These are phyloP conservation scores for Drosophila nebulosa DNA, from an alignment of 1,140 invertebrate genomes.

Conservation along the genomic window DNA sequence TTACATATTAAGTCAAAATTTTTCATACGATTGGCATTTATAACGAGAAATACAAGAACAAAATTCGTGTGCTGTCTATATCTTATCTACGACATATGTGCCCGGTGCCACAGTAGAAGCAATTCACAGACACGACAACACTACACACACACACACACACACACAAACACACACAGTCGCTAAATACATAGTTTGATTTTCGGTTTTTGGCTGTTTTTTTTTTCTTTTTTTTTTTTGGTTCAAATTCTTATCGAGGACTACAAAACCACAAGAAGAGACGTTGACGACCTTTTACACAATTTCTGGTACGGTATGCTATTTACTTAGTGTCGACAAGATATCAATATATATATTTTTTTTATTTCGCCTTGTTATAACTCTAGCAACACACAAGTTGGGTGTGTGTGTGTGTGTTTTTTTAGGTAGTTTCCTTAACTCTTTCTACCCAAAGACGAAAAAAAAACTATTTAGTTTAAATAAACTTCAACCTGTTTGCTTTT, in stretches of 20 bases:
- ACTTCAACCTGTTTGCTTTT: conserved; percentile 43
- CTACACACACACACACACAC: conserved; percentile 19
- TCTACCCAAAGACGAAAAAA: background rate
- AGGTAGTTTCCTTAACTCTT: conserved; percentile 10
- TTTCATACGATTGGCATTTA: conserved; percentile 59
- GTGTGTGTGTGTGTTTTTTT: background rate
- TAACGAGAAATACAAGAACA: conserved; percentile 30
- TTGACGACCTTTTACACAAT: conserved; percentile 63
- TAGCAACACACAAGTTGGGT: background rate
- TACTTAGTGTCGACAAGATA: conserved; percentile 22
- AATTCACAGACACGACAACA: conserved; percentile 37
- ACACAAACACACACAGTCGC: background rate
- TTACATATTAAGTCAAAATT: conserved; percentile 21
- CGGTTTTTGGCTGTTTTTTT: conserved; percentile 10
- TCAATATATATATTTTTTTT: conserved; percentile 21
- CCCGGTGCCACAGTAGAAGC: conserved; percentile 65
- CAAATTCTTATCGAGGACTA: conserved; percentile 41
- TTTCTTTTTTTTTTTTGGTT: no score
- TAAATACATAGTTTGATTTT: conserved; percentile 12
- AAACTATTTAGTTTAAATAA: conserved; percentile 1
- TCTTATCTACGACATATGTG: conserved; percentile 58
- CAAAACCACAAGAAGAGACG: background rate
- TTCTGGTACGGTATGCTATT: conserved; percentile 54
- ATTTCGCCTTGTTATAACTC: background rate
- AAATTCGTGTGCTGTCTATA: conserved; percentile 44